Conservation (phyloP, 2,888 invertebrate species). For the Leucophenga montana region DNA sequence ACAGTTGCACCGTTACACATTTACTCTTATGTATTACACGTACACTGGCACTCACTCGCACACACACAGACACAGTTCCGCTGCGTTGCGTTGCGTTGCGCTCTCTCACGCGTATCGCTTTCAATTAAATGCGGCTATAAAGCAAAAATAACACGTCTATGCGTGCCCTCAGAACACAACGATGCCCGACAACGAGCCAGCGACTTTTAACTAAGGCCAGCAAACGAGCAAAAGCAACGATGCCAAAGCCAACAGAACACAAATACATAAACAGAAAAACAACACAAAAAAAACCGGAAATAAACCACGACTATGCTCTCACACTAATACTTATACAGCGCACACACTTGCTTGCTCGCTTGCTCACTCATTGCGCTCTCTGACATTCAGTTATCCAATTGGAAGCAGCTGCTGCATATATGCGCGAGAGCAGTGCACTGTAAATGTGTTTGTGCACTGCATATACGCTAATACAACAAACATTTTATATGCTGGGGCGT, state of each 20-base stretch:
- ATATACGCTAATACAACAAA: constrained; percentile 34
- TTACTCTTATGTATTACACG: neutral
- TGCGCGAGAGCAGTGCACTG: constrained; percentile 36
- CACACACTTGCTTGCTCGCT: neutral
- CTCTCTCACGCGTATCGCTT: constrained; percentile 30
- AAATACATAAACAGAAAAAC: neutral
- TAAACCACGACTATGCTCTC: neutral
- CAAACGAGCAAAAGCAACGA: constrained; percentile 20
- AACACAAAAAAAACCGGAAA: constrained; percentile 1
- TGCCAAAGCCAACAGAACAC: constrained; percentile 13
- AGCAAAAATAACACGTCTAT: neutral
- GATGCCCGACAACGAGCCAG: neutral
- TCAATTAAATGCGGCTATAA: constrained; percentile 33
- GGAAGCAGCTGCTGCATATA: constrained; percentile 28
- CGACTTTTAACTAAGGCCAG: constrained; percentile 17
- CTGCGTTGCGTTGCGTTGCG: constrained; percentile 43
- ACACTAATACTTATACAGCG: neutral
- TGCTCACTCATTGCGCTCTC: constrained; percentile 40
- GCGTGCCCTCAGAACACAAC: constrained; percentile 18
- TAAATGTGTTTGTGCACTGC: constrained; percentile 17
- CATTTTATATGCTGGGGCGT: constrained; percentile 23
- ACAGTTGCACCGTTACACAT: too few species aligned
- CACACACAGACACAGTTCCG: constrained; percentile 23
- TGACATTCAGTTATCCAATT: constrained; percentile 49
- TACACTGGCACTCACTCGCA: constrained; percentile 19